Conservation (phyloP, 2,888 invertebrate species). For the Flexamia atlantica region DNA sequence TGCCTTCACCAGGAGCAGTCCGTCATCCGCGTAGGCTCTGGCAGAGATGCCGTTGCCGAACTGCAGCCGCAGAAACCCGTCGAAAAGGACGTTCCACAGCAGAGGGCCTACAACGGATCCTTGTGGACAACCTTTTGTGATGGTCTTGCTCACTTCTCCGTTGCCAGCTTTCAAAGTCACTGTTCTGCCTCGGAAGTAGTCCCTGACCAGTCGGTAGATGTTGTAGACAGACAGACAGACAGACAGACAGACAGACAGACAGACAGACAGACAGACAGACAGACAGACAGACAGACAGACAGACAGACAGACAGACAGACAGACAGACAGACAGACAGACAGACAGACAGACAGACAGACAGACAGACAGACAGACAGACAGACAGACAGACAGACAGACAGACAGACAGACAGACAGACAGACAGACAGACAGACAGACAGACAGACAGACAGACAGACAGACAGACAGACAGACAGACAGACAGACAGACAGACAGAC, state of each 20-base stretch:
- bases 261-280: constrained; percentile 11
- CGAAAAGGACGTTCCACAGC: too few relatives aligned
- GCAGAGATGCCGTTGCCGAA: too few relatives aligned
- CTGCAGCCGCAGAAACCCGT: too few relatives aligned
- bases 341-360: constrained; percentile 11
- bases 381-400: constrained; percentile 7
- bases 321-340: constrained; percentile 4
- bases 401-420: constrained; percentile 4
- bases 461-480: constrained; percentile 8
- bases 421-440: constrained; percentile 20
- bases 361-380: constrained; percentile 12
- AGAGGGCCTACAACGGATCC: too few relatives aligned
- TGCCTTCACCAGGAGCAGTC: too few relatives aligned
- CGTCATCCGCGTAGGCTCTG: too few relatives aligned
- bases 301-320: constrained; percentile 11
- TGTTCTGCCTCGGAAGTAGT: too few relatives aligned
- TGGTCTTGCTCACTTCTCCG: too few relatives aligned
- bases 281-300: constrained; percentile 10
- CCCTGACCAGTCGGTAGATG: too few relatives aligned
- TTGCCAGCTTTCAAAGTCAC: too few relatives aligned
- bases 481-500: constrained; percentile 10
- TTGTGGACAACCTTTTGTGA: too few relatives aligned
- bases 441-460: neutral
- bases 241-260: constrained; percentile 10
- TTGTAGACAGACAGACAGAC: too few relatives aligned